Conservation (phyloP, 1,140 invertebrate species). For the Neodiprion virginianus region DNA sequence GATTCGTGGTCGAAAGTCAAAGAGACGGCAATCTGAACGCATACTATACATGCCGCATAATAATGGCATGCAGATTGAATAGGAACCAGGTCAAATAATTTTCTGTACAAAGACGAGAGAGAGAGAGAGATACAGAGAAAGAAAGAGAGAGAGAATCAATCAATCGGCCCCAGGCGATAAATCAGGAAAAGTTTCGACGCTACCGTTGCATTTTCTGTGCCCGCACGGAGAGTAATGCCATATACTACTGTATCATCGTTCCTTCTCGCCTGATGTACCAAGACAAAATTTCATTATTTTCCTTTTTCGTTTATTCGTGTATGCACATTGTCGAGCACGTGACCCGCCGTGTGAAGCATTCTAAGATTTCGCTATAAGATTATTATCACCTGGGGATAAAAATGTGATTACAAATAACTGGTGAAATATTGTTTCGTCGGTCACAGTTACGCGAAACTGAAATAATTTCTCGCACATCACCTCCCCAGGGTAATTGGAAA, state of each 20-base stretch:
- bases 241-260: background rate
- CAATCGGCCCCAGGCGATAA: background rate
- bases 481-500: no score
- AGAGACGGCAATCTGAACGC: constrained; percentile 20
- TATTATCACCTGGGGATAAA: no score
- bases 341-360: no score
- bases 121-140: background rate
- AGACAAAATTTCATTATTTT: no score
- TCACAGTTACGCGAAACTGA: no score
- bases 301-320: no score
- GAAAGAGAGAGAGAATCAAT: background rate
- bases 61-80: constrained; percentile 31
- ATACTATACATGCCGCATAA: background rate
- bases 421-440: no score
- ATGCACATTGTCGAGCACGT: no score
- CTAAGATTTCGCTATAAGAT: no score
- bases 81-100: constrained; percentile 41
- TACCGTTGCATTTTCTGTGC: background rate
- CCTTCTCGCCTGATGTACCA: background rate
- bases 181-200: constrained; percentile 8
- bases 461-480: no score
- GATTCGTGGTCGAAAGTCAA: constrained; percentile 22
- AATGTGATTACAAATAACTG: no score
- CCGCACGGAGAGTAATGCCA: background rate
- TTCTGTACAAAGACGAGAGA: background rate